phyloP scores from a whole-genome alignment of 2,888 invertebrate genomes.

The Drosophila trichaetosa region DNA sequence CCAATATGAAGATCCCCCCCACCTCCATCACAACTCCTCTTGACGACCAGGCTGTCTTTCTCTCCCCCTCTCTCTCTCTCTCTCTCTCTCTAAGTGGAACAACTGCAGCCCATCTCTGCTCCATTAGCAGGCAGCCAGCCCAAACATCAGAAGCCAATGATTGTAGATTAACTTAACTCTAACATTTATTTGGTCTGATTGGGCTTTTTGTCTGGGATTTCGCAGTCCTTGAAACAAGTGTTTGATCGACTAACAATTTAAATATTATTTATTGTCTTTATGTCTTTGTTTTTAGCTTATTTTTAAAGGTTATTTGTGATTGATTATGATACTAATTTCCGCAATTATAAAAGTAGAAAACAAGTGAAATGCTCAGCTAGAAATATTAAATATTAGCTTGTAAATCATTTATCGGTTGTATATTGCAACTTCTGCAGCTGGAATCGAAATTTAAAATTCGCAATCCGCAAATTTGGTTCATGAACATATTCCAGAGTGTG shows the following conservation, averaged over 20 bases:
- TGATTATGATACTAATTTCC: neutral
- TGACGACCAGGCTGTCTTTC: constrained; percentile 3
- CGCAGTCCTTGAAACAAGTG: neutral
- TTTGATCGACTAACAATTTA: neutral
- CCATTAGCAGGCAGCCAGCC: constrained; percentile 16
- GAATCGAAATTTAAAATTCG: neutral
- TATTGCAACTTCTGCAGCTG: neutral
- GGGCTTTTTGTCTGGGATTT: neutral
- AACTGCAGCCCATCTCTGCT: constrained; percentile 2
- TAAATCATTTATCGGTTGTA: neutral
- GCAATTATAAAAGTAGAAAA: neutral
- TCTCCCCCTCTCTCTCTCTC: neutral
- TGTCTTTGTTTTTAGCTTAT: neutral
- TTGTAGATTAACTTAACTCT: neutral
- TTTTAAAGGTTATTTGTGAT: neutral
- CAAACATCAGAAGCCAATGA: neutral
- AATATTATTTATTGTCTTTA: neutral
- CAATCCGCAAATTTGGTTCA: neutral
- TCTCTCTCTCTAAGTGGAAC: neutral
- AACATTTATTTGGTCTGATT: constrained; percentile 1
- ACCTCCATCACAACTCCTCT: neutral
- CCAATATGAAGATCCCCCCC: constrained; percentile 38
- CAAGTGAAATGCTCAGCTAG: neutral
- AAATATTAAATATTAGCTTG: neutral
- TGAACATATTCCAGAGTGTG: neutral